Evolutionary conservation across 1,140 invertebrate species (phyloP).

Genomic region (Callitettix versicolor): DNA sequence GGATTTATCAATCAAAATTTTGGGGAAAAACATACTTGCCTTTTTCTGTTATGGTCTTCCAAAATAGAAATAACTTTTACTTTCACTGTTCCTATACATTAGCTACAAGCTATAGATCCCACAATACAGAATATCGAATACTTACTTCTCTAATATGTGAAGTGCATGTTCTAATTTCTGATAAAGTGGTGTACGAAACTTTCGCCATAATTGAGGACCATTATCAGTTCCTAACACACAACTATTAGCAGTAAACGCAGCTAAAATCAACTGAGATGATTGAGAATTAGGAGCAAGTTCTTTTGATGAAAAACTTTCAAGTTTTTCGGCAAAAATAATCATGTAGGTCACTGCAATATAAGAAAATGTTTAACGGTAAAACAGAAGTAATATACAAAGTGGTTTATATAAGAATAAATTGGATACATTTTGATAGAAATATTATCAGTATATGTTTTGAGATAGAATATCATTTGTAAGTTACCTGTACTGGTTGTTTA

Average conservation of each 20-base stretch:
- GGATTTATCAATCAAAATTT: too few relatives aligned
- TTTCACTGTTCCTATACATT: too few relatives aligned
- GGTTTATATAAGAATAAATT: not conserved
- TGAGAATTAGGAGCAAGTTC: slow-evolving; percentile 47
- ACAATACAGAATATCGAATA: too few relatives aligned
- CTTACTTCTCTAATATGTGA: slow-evolving; percentile 61
- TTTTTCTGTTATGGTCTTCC: too few relatives aligned
- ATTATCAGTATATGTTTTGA: too few relatives aligned
- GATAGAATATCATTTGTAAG: too few relatives aligned
- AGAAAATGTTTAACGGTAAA: slow-evolving; percentile 13
- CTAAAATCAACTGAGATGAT: slow-evolving; percentile 54
- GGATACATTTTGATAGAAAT: too few relatives aligned
- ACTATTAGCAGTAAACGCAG: slow-evolving; percentile 59
- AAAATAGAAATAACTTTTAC: too few relatives aligned
- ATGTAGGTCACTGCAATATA: slow-evolving; percentile 53
- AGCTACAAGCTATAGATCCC: too few relatives aligned
- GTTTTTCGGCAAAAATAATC: slow-evolving; percentile 51
- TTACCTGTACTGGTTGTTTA: too few relatives aligned
- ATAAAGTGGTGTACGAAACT: slow-evolving; percentile 61
- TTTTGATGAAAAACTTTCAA: slow-evolving; percentile 48
- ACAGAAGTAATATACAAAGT: slow-evolving; percentile 5
- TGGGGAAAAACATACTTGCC: too few relatives aligned
- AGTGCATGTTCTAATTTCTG: slow-evolving; percentile 56
- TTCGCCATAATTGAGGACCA: slow-evolving; percentile 56
- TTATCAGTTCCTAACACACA: slow-evolving; percentile 65